Conservation (phyloP, 2,888 invertebrate species). For the Nomada hirtipes region DNA sequence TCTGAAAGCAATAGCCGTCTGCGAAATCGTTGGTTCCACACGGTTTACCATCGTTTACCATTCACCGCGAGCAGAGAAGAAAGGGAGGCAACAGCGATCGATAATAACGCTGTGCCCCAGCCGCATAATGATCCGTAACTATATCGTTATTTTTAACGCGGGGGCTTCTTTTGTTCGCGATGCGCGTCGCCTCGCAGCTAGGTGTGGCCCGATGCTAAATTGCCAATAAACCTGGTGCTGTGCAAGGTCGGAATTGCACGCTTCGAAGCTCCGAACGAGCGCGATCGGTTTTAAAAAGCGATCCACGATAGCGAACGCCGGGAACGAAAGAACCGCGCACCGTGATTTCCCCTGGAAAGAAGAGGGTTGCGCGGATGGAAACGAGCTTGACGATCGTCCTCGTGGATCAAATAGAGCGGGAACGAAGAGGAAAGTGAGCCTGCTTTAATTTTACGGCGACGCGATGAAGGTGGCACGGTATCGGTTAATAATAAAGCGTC, state of each 20-base stretch:
- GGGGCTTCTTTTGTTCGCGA: constrained; percentile 67
- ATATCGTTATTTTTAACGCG: constrained; percentile 62
- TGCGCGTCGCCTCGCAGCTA: constrained; percentile 59
- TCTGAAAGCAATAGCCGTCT: background rate
- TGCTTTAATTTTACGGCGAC: background rate
- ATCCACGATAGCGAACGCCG: constrained; percentile 11
- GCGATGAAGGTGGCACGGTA: background rate
- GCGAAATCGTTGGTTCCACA: constrained; percentile 30
- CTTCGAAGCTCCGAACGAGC: constrained; percentile 42
- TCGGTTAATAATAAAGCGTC: too few species aligned
- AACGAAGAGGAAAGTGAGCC: background rate
- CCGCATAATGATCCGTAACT: constrained; percentile 67
- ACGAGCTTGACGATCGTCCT: constrained; percentile 3
- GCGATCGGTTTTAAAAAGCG: constrained; percentile 27
- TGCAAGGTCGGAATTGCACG: constrained; percentile 70
- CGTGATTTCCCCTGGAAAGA: background rate
- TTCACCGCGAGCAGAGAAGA: background rate
- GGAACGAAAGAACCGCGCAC: background rate
- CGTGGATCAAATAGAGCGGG: background rate
- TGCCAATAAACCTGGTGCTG: constrained; percentile 65
- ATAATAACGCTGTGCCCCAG: constrained; percentile 58
- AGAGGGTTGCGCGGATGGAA: background rate
- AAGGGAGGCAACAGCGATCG: constrained; percentile 20
- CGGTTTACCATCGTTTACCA: constrained; percentile 10
- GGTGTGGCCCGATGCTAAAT: constrained; percentile 69